These are phyloP conservation scores for Bolinopsis microptera DNA, from an alignment of 37 sponge, comb jelly and placozoan genomes.

Conservation along the genomic window DNA sequence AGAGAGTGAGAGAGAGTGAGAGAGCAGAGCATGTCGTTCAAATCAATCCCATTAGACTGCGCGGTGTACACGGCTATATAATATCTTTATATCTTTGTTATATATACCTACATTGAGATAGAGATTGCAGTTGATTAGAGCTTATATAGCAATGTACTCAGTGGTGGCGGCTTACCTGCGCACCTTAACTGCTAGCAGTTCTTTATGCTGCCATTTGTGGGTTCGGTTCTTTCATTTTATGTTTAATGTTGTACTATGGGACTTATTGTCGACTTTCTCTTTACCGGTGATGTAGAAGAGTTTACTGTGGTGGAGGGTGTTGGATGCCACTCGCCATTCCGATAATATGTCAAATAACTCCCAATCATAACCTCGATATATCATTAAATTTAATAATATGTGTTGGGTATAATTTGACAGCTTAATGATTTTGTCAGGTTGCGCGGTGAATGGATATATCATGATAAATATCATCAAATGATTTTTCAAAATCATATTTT, in stretches of 20 bases:
- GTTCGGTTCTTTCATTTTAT: background rate
- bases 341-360: no score
- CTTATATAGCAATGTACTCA: background rate
- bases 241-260: background rate
- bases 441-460: no score
- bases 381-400: no score
- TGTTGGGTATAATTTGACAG: no score
- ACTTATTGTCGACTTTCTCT: background rate
- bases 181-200: background rate
- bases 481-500: no score
- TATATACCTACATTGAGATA: background rate
- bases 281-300: no score
- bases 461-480: no score
- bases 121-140: background rate
- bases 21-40: background rate
- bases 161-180: background rate
- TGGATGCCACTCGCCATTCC: no score
- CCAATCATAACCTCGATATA: no score
- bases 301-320: no score
- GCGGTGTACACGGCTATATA: background rate
- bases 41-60: background rate
- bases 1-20: background rate
- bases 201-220: background rate
- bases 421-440: no score
- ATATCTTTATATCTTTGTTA: background rate